Evolutionary conservation across 1,140 invertebrate genomes (phyloP), one percentile per base, ranked within the genome.

Genomic region (Streblospio benedicti): DNA sequence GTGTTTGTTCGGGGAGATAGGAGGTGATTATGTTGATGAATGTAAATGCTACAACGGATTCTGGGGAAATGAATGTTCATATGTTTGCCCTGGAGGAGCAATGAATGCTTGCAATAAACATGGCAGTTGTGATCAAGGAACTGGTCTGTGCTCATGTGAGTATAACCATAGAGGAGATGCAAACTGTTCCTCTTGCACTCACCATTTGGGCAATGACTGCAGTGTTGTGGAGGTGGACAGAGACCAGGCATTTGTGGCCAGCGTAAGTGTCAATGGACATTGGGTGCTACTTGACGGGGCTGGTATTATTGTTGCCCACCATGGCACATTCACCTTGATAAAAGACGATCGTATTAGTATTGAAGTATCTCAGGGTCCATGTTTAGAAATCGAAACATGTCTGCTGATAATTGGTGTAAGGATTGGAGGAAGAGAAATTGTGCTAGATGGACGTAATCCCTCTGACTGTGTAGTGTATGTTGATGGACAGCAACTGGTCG

Each of bases 1-100:
- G n/a, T 69, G 67, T 59, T 64, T 62, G 43, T 66, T 65, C 56
- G 63, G 67, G 28, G 6, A 59, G 4, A 33, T 61, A 9, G 45
- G 62, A 30, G 41, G 41, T 12, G 51, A 55, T 43, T 38, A 51
- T 18, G 16, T 30, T 6, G 50, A 28, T 25, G 16, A 25, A 6
- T 69, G 67, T 33, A 30, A 18, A 1, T 69, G 67, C 54, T 50
- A 57, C 23, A 12, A 45, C 12, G 67, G 65, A 12, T 69, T 59
- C 53, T 67, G 63, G 58, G 67, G 67, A 23, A n/a, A 41, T 16
- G 30, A 32, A 12, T 69, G 67, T 55, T 44, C 51, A 23, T 16
- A 54, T 14, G 30, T 49, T 12, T 69, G 67, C 50, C 60, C 59
- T 25, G 64, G 64, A 35, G 67, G 67, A 18, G 38, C 53, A 5